These are phyloP conservation scores for Ormyrus rosae DNA, from an alignment of 2,888 invertebrate species.

Conservation along the genomic window DNA sequence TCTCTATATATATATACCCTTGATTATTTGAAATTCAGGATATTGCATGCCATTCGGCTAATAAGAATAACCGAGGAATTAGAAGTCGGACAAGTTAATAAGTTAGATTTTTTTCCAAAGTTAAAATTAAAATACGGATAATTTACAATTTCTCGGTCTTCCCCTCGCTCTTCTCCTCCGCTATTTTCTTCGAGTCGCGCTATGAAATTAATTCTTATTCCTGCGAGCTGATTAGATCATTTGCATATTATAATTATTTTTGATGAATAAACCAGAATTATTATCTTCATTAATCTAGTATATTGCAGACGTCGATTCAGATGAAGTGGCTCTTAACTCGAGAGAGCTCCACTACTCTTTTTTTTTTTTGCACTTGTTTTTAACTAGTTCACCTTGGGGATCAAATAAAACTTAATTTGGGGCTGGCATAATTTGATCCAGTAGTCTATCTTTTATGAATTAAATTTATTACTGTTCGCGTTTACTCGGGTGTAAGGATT, in stretches of 20 bases:
- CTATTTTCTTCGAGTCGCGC: not conserved
- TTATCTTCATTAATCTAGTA: constrained; percentile 46
- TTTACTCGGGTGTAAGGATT: too few species aligned
- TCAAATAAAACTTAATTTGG: constrained; percentile 14
- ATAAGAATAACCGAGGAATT: constrained; percentile 26
- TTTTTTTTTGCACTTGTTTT: constrained; percentile 10
- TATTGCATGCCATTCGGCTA: not conserved
- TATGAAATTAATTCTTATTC: constrained; percentile 47
- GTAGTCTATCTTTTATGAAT: not conserved
- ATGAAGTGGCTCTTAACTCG: constrained; percentile 6
- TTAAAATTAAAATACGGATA: constrained; percentile 51
- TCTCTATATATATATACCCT: not conserved
- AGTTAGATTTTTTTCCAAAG: constrained; percentile 46
- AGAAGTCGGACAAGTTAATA: constrained; percentile 50
- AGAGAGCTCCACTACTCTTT: not conserved
- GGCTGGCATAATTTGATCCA: constrained; percentile 23
- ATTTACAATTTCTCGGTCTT: constrained; percentile 33
- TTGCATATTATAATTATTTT: constrained; percentile 58
- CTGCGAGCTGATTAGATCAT: constrained; percentile 51
- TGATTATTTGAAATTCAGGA: constrained; percentile 40
- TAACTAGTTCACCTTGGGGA: constrained; percentile 5
- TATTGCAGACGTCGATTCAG: not conserved
- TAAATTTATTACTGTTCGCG: constrained; percentile 19
- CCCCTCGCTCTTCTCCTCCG: not conserved
- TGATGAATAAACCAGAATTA: constrained; percentile 44